phyloP scores from a whole-genome alignment of 2,113 vertebrate genomes.

The Rhagologus leucostigma region DNA sequence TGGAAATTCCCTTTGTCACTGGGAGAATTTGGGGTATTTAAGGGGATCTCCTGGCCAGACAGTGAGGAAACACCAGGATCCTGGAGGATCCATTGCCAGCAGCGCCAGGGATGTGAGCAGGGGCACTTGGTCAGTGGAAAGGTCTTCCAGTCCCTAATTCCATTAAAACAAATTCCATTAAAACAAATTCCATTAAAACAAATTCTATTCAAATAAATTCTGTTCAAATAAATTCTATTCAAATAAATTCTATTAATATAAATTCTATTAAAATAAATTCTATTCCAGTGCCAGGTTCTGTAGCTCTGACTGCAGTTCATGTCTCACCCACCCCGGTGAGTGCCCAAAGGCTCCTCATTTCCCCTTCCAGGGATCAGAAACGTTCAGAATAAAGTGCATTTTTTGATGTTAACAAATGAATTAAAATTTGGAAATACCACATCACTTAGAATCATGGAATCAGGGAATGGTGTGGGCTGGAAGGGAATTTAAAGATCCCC shows the following conservation, averaged over 20 bases:
- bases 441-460: not conserved
- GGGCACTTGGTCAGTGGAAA: not conserved
- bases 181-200: not conserved
- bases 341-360: not conserved
- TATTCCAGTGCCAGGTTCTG: not conserved
- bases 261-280: not conserved
- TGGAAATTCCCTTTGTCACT: not conserved
- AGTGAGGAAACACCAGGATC: not conserved
- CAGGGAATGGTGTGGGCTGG: not conserved
- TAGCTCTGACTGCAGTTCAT: not conserved
- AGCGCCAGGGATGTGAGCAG: not conserved
- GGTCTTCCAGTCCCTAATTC: not conserved
- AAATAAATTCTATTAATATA: not conserved
- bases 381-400: not conserved
- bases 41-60: not conserved
- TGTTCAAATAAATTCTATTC: not conserved
- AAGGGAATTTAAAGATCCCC: accelerated
- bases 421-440: not conserved
- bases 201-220: not conserved
- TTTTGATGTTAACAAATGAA: not conserved
- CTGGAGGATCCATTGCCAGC: not conserved
- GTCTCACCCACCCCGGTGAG: not conserved
- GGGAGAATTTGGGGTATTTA: not conserved
- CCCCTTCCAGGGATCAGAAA: not conserved
- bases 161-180: not conserved